Evolutionary conservation across 2,797 vertebrate genomes (phyloP), one percentile per base, ranked within the genome.

Genomic region (Sciurus carolinensis): DNA sequence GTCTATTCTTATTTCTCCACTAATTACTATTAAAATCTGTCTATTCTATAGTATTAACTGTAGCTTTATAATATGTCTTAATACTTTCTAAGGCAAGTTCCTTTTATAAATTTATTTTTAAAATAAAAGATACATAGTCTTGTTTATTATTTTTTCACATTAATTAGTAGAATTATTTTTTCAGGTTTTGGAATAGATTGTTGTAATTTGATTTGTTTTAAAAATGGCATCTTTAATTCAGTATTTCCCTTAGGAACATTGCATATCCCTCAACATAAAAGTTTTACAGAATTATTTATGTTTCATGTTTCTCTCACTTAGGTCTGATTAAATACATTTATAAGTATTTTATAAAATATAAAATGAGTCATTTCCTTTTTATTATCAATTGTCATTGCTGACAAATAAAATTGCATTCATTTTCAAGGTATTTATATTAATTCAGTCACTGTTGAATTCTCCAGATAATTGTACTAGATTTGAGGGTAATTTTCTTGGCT

Each of bases 271-370:
- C 39, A 39, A 39, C 39, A 39, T 39, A 39, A 39, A 39, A 39
- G 6, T 13, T 87, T 66, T 81, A 1, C n/a, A 17, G 22, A 66
- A 73, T 62, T 84, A 17, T 84, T 69, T 44, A 44, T 26, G 50
- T 80, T 66, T 87, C 44, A 44, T 26, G 50, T 80, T 66, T 87
- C 44, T 82, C 5, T 81, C 42, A 42, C 7, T 44, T 64, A 72
- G n/a, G 42, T 90, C 18, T 81, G 73, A 36, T 50, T 47, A 59
- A 15, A 33, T 13, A 42, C 39, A 42, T 69, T 62, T 69, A 22
- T 81, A 81, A 81, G 17, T 47, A 81, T 80, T 81, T 86, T 57
- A 28, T 91, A 84, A 83, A 89, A 12, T 52, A 71, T 52, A 83
- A 88, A 82, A 57, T 77, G 6, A 36, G 14, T 42, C 17, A n/a